Percentiles rank a stretch among this genome's conserved stretches.
phyloP scores from a whole-genome alignment of 2,797 vertebrate genomes.

The Sitta carolinensis region DNA sequence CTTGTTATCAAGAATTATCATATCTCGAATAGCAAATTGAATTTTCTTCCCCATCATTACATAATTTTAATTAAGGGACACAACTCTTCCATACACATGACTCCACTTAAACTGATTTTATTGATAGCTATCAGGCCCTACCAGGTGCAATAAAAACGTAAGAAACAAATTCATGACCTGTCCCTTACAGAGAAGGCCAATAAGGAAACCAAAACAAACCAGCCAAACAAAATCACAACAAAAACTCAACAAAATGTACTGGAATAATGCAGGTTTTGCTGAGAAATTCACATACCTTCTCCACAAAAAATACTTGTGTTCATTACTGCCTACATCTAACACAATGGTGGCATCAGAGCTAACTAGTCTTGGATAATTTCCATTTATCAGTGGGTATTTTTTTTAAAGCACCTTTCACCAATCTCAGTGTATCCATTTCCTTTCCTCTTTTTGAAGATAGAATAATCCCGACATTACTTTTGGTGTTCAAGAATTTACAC shows the following conservation, averaged over 20 bases:
- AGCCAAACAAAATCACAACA: background rate
- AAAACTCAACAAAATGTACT: background rate
- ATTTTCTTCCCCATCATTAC: background rate
- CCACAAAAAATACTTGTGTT: background rate
- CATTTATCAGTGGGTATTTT: background rate
- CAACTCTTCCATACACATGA: background rate
- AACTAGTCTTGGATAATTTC: background rate
- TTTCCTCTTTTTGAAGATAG: background rate
- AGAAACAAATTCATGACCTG: background rate
- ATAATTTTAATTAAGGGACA: background rate
- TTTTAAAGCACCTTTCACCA: background rate
- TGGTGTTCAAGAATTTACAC: background rate
- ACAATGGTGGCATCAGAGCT: background rate
- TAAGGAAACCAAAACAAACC: background rate
- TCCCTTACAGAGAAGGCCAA: background rate
- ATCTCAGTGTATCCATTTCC: background rate
- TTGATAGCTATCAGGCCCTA: background rate
- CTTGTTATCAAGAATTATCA: background rate
- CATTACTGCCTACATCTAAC: background rate
- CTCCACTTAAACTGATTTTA: background rate
- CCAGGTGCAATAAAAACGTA: background rate
- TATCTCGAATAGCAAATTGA: background rate
- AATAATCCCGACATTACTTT: background rate
- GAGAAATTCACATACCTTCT: background rate
- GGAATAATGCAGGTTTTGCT: background rate